Evolutionary conservation across 2,888 invertebrate genomes (phyloP), one percentile per base, ranked within the genome.

Genomic region (Caenorhabditis sp.): DNA sequence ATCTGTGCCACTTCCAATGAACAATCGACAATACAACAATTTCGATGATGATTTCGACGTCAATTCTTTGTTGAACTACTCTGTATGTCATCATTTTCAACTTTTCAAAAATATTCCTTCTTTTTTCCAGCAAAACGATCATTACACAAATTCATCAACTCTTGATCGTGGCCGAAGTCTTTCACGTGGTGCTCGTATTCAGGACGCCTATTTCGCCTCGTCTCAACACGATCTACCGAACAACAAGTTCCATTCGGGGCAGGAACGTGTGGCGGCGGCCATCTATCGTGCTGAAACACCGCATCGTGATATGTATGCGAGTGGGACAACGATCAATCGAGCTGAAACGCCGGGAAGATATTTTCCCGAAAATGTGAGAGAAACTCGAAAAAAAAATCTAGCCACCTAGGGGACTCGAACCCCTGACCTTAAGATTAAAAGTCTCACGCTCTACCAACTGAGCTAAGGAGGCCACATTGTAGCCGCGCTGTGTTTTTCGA

Each of bases 381-480:
- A 4, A 31, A 31, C 31, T 12, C 12, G 14, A 14, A 43, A 43
- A 43, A 43, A 43, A 43, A 43, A 17, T 53, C 58, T 8, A 69
- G 76, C 76, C 71, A 62, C 76, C 65, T 72, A 64, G 62, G 76
- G 72, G 76, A 62, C 72, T 76, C 76, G 76, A 76, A 68, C 76
- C 76, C 72, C 59, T 72, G 72, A 65, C 76, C 65, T 77, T 77
- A 58, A 76, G 69, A 76, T 78, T 80, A 81, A 81, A 77, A 81
- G 81, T 81, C 81, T 81, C 73, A 81, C 81, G 81, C 81, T 81
- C 81, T 81, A 81, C 81, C 80, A 81, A 80, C 80, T 80, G 81
- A 81, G 81, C 81, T 71, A 71, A 71, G 71, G 71, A 66, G 71
- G 71, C 71, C 60, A 59, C 24, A 23, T n/a, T 55, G 17, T 14